Percentiles rank a stretch among this genome's conserved stretches.
These are phyloP conservation scores for Hipparchia sbordonii DNA, from an alignment of 2,888 invertebrate genomes.

Conservation along the genomic window DNA sequence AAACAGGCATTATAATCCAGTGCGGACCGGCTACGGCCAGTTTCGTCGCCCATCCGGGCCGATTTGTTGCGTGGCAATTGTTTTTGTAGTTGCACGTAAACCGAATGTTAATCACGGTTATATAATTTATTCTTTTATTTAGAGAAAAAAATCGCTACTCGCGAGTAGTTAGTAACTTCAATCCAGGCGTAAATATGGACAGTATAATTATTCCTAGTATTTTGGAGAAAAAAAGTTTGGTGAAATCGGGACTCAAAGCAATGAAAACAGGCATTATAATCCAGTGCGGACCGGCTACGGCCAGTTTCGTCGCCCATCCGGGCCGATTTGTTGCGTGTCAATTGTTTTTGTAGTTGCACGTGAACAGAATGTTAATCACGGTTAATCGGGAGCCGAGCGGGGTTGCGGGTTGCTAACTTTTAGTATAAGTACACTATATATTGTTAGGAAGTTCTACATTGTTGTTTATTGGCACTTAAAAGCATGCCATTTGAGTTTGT, in stretches of 20 bases:
- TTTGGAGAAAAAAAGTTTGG: neutral
- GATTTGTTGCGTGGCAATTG: constrained; percentile 77
- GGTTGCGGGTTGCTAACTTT: constrained; percentile 13
- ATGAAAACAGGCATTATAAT: constrained; percentile 18
- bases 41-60: constrained; percentile 48
- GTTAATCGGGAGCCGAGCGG: constrained; percentile 43
- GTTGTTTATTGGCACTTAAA: constrained; percentile 19
- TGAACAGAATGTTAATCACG: constrained; percentile 53
- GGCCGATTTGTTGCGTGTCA: constrained; percentile 74
- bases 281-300: constrained; percentile 49
- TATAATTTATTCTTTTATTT: no score
- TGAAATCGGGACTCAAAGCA: neutral
- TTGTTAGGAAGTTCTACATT: neutral
- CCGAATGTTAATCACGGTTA: constrained; percentile 52
- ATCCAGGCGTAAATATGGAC: no score
- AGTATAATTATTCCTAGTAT: no score
- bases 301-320: constrained; percentile 47
- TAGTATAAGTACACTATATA: neutral
- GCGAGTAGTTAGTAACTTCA: no score
- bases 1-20: constrained; percentile 24
- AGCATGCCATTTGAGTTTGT: constrained; percentile 7
- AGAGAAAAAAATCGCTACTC: no score
- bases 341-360: constrained; percentile 64
- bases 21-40: constrained; percentile 51
- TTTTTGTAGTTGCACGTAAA: constrained; percentile 57